These are phyloP conservation scores for Thamnaconus septentrionalis DNA, from an alignment of 2,113 vertebrate genomes.

Conservation along the genomic window DNA sequence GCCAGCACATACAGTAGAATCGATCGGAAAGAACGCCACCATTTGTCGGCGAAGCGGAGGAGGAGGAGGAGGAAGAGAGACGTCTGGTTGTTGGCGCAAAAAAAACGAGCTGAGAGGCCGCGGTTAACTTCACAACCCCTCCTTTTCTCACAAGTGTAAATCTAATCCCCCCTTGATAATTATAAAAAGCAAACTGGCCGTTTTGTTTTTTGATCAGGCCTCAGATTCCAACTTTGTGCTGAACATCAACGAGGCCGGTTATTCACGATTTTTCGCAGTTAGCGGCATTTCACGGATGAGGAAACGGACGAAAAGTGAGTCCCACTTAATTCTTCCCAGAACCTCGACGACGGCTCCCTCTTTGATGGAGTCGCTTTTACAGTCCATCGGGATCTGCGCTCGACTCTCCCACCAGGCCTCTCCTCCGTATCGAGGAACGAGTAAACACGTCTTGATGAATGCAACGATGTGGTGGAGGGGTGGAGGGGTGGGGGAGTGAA, in stretches of 20 bases:
- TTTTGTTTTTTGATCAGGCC: no score
- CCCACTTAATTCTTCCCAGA: conserved; percentile 32
- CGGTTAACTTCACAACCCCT: conserved; percentile 48
- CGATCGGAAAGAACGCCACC: conserved; percentile 70
- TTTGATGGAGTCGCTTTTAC: conserved; percentile 38
- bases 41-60: conserved; percentile 64
- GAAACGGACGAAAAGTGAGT: conserved; percentile 25
- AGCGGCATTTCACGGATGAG: conserved; percentile 59
- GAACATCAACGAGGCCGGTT: no score
- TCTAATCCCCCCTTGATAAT: conserved; percentile 5
- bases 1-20: conserved; percentile 62
- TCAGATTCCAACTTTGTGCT: no score
- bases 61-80: conserved; percentile 8
- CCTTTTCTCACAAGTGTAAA: conserved; percentile 46
- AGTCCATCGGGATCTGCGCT: conserved; percentile 44
- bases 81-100: conserved; percentile 27
- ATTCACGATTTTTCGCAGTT: neutral
- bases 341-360: no score
- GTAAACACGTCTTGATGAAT: conserved; percentile 31
- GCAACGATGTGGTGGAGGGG: conserved; percentile 52
- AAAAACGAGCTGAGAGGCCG: conserved; percentile 17
- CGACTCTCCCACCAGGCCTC: conserved; percentile 23
- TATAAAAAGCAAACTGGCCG: no score
- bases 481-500: conserved; percentile 10
- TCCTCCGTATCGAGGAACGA: neutral